Percentiles rank a stretch among this genome's conserved stretches.
phyloP scores from a whole-genome alignment of 2,113 vertebrate genomes.

The Solea solea region DNA sequence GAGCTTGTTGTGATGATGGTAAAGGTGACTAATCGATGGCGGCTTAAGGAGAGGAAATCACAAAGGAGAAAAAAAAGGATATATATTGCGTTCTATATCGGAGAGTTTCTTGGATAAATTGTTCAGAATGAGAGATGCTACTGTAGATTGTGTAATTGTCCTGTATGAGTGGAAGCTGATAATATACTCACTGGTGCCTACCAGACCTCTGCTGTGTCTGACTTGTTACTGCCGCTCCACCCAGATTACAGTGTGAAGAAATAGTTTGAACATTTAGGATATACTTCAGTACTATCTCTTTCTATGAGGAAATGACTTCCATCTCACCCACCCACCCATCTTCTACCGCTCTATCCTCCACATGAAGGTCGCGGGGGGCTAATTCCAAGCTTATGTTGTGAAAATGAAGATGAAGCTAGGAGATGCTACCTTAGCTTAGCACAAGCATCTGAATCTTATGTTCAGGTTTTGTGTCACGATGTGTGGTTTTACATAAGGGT shows the following conservation, averaged over 20 bases:
- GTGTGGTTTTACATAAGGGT: no score
- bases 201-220: slow-evolving; percentile 66
- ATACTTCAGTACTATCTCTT: neutral
- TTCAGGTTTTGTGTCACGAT: no score
- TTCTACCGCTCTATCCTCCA: no score
- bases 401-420: no score
- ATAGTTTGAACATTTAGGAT: neutral
- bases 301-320: no score
- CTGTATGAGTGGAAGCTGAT: slow-evolving; percentile 74
- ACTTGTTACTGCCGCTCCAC: slow-evolving; percentile 44
- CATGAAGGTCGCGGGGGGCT: no score
- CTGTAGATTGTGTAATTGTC: slow-evolving; percentile 73
- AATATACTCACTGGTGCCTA: slow-evolving; percentile 77
- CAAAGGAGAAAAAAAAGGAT: slow-evolving; percentile 32
- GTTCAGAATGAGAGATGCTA: slow-evolving; percentile 62
- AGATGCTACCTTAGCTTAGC: no score
- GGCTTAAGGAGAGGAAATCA: slow-evolving; percentile 7
- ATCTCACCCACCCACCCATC: no score
- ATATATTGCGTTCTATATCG: slow-evolving; percentile 48
- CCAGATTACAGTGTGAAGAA: neutral
- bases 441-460: no score
- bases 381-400: no score
- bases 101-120: slow-evolving; percentile 54
- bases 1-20: slow-evolving; percentile 34
- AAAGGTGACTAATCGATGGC: slow-evolving; percentile 10